Percentiles rank a stretch among this genome's conserved stretches.
Evolutionary conservation across 2,113 vertebrate genomes (phyloP).

Genomic region (Hepsetus odoe): DNA sequence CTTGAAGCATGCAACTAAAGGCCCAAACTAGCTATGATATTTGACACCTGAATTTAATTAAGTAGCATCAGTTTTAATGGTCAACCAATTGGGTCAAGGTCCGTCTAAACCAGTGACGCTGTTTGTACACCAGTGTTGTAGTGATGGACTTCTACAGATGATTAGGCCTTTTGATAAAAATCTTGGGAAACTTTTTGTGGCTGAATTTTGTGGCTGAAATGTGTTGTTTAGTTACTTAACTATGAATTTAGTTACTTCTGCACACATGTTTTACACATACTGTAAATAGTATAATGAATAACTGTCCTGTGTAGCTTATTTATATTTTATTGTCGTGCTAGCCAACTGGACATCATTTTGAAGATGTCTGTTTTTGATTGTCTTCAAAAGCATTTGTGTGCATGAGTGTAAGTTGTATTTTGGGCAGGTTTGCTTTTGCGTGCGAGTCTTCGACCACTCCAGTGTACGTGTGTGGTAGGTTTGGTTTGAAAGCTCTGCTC

Average conservation of each 20-base stretch:
- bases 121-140: too few species aligned
- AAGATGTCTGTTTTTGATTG: constrained; percentile 16
- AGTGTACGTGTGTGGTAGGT: constrained; percentile 27
- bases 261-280: neutral
- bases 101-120: too few species aligned
- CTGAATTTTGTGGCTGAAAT: neutral
- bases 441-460: constrained; percentile 30
- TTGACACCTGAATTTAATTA: too few species aligned
- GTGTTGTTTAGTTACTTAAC: neutral
- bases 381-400: neutral
- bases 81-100: too few species aligned
- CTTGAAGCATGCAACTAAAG: too few species aligned
- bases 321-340: neutral
- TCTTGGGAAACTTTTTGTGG: neutral
- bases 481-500: constrained; percentile 23
- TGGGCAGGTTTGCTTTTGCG: constrained; percentile 27
- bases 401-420: constrained; percentile 19
- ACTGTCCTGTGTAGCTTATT: neutral
- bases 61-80: too few species aligned
- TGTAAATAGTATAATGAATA: neutral
- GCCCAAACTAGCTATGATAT: too few species aligned
- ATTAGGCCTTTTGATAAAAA: neutral
- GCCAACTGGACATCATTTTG: neutral
- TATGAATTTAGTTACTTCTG: too few species aligned
- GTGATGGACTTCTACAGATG: too few species aligned